Percentiles rank a stretch among this genome's conserved stretches.
These are phyloP conservation scores for Leucosticte australis DNA, from an alignment of 2,113 vertebrate genomes.

Conservation along the genomic window DNA sequence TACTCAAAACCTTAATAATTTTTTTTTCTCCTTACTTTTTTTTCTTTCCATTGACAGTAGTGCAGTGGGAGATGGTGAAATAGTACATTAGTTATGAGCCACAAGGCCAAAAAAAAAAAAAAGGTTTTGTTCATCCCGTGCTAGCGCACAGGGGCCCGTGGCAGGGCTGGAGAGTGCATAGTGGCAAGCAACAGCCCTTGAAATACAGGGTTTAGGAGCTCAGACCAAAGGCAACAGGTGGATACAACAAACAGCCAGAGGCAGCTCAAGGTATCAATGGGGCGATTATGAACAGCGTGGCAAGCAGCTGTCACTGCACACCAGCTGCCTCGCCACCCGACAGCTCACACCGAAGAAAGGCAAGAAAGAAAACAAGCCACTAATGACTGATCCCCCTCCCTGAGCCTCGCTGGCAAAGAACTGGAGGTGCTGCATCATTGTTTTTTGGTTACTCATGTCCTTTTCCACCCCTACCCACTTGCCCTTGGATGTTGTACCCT, in stretches of 20 bases:
- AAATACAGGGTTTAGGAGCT: neutral
- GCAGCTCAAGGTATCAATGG: slow-evolving; percentile 49
- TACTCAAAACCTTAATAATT: neutral
- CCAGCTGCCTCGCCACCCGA: neutral
- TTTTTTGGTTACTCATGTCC: neutral
- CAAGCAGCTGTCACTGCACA: slow-evolving; percentile 21
- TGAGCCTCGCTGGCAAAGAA: neutral
- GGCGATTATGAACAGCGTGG: neutral
- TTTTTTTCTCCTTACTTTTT: neutral
- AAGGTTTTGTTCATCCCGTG: neutral
- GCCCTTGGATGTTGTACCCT: neutral
- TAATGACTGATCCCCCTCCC: neutral
- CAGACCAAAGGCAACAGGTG: slow-evolving; percentile 52
- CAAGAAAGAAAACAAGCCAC: neutral
- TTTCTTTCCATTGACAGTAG: neutral
- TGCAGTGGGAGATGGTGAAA: neutral
- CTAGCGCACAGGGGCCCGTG: rapidly evolving
- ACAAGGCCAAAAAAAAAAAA: neutral
- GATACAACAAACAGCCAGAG: neutral
- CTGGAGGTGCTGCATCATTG: neutral
- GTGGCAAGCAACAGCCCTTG: neutral
- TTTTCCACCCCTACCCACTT: neutral
- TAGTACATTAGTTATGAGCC: neutral
- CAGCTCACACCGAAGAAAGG: neutral
- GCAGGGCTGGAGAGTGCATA: neutral